Evolutionary conservation across 2,113 vertebrate genomes (phyloP), one percentile per base, ranked within the genome.

Genomic region (Varanus salvator): DNA sequence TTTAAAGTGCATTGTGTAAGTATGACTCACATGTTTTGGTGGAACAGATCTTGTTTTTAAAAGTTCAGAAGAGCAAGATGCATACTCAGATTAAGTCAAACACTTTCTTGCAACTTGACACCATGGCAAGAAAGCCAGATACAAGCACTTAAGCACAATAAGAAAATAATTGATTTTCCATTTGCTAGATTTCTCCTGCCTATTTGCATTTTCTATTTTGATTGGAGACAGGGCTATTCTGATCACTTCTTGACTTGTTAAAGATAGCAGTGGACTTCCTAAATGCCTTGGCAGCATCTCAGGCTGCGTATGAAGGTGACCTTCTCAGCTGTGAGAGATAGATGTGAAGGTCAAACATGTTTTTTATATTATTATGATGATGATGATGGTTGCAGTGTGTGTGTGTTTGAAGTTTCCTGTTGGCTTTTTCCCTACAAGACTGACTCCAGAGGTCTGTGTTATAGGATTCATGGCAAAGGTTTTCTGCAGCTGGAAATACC

Each of bases 171-270:
- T 84, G 69, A 83, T 44, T 88, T 25, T 57, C 27, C 81, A 19
- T 81, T 75, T 80, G 38, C 91, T 84, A 12, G 15, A 90, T 44
- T 57, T 91, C 50, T 85, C 38, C 57, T 89, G 57, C 78, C 23
- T 75, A 52, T 52, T 78, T 90, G 7, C 50, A 77, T 85, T 92
- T 93, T 87, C 90, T 88, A 0, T 80, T 94, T 93, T 85, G 84
- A 64, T 91, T 69, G 68, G 86, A 72, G 50, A 80, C 48, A 80
- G 78, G 64, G 64, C 68, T 78, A 50, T 34, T 72, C 87, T 90
- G 83, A 75, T 48, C 64, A 54, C 38, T 74, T 27, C 57, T 87
- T 89, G 87, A 80, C 82, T 81, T 93, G 90, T 89, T 84, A 86
- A 90, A 87, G 87, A 86, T 0, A 92, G 31, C 34, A 78, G 38